Evolutionary conservation across 2,888 invertebrate species (phyloP).

Genomic region (Ophion ventricosus): DNA sequence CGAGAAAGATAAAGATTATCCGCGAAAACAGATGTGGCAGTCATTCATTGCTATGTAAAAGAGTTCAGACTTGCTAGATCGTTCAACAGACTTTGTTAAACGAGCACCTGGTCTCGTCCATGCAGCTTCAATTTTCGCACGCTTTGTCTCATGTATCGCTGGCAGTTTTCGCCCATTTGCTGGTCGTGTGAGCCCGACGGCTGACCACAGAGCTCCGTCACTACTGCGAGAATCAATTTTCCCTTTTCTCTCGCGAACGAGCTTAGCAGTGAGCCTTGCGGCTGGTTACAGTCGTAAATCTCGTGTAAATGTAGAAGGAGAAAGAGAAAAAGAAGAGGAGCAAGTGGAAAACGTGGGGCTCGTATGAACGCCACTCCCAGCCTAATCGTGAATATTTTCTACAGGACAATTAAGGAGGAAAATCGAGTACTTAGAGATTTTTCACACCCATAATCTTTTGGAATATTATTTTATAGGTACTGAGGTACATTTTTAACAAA

Average conservation of each 20-base stretch:
- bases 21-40: background rate
- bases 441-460: too few species aligned
- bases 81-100: background rate
- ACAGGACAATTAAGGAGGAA: conserved; percentile 53
- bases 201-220: conserved; percentile 57
- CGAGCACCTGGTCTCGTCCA: conserved; percentile 27
- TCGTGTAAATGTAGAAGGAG: conserved; percentile 32
- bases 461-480: too few species aligned
- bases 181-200: conserved; percentile 19
- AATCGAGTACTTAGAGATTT: too few species aligned
- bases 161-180: conserved; percentile 1
- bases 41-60: background rate
- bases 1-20: too few species aligned
- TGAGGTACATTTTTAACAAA: too few species aligned
- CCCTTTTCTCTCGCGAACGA: conserved; percentile 30
- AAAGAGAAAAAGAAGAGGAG: conserved; percentile 6
- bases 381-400: conserved; percentile 53
- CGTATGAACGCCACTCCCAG: conserved; percentile 37
- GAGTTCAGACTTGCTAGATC: background rate
- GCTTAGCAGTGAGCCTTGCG: conserved; percentile 50
- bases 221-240: conserved; percentile 46
- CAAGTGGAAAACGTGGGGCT: conserved; percentile 49
- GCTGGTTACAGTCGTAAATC: conserved; percentile 54
- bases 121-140: conserved; percentile 57
- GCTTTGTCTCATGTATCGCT: conserved; percentile 53